phyloP scores from a whole-genome alignment of 1,140 invertebrate genomes.

The Pogonomyrmex californicus region DNA sequence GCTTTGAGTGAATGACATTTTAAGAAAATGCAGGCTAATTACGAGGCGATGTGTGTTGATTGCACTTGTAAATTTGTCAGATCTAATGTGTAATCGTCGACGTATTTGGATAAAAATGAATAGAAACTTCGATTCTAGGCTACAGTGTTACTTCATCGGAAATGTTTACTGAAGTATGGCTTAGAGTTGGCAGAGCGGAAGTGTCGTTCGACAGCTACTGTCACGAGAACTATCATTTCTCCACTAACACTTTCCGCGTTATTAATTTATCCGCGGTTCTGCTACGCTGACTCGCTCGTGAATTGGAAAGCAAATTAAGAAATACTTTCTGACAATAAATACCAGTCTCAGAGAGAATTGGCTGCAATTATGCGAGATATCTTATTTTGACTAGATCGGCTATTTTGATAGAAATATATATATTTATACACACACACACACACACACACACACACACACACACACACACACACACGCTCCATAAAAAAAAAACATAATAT shows the following conservation, averaged over 20 bases:
- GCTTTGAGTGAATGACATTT: slow-evolving; percentile 2
- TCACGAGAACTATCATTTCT: slow-evolving; percentile 42
- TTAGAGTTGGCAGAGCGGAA: slow-evolving; percentile 10
- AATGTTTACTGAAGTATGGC: slow-evolving; percentile 5
- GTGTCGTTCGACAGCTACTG: slow-evolving; percentile 10
- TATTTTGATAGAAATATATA: background rate
- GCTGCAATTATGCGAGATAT: background rate
- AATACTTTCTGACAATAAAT: slow-evolving; percentile 33
- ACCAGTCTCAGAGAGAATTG: background rate
- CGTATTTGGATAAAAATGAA: background rate
- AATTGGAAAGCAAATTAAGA: slow-evolving; percentile 40
- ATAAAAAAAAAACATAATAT: background rate
- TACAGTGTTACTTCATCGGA: slow-evolving; percentile 26
- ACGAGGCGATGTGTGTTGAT: background rate
- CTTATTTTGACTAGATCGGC: background rate
- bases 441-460: too few relatives aligned
- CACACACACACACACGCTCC: too few relatives aligned
- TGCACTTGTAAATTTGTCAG: slow-evolving; percentile 25
- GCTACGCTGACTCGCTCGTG: slow-evolving; percentile 17
- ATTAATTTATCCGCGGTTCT: slow-evolving; percentile 44
- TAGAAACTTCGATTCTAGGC: background rate
- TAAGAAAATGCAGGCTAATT: background rate
- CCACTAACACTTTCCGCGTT: slow-evolving; percentile 29
- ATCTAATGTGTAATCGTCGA: background rate
- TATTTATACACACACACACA: too few relatives aligned